Evolutionary conservation across 2,888 invertebrate species (phyloP).

Genomic region (Agrotis clavis): DNA sequence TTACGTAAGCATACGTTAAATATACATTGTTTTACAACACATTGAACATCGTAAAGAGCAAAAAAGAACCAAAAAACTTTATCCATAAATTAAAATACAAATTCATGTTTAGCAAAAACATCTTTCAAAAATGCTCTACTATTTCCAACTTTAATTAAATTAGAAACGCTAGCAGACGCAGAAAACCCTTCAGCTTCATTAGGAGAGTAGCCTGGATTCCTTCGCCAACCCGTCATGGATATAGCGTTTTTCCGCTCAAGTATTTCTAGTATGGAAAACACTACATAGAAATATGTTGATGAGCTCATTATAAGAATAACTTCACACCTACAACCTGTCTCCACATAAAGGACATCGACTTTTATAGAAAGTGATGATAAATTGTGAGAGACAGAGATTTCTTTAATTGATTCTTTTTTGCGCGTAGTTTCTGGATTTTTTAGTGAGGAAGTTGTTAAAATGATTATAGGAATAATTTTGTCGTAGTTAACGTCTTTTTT

Average conservation of each 20-base stretch:
- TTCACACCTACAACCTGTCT: conserved; percentile 55
- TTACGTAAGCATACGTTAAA: not conserved
- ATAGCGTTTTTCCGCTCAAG: conserved; percentile 45
- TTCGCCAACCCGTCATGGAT: conserved; percentile 29
- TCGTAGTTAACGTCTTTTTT: too few species aligned
- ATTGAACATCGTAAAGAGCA: not conserved
- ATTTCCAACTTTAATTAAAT: conserved; percentile 39
- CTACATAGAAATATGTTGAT: conserved; percentile 59
- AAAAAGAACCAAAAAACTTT: not conserved
- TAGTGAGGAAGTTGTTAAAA: not conserved
- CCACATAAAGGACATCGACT: conserved; percentile 30
- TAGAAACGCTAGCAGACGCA: conserved; percentile 22
- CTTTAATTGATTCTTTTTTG: conserved; percentile 21
- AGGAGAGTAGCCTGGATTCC: conserved; percentile 46
- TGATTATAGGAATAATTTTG: not conserved
- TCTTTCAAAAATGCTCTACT: conserved; percentile 1
- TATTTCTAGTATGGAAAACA: conserved; percentile 36
- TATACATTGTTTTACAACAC: too few species aligned
- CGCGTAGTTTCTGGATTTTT: not conserved
- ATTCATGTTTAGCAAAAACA: conserved; percentile 4
- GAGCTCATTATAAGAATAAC: conserved; percentile 63
- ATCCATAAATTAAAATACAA: conserved; percentile 3
- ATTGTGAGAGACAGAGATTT: conserved; percentile 22
- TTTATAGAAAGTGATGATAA: conserved; percentile 48
- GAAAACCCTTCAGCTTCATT: conserved; percentile 35